These are phyloP conservation scores for Haliclystus octoradiatus DNA, from an alignment of 30 jellyfish, hydroid and myxozoan genomes.

Conservation along the genomic window DNA sequence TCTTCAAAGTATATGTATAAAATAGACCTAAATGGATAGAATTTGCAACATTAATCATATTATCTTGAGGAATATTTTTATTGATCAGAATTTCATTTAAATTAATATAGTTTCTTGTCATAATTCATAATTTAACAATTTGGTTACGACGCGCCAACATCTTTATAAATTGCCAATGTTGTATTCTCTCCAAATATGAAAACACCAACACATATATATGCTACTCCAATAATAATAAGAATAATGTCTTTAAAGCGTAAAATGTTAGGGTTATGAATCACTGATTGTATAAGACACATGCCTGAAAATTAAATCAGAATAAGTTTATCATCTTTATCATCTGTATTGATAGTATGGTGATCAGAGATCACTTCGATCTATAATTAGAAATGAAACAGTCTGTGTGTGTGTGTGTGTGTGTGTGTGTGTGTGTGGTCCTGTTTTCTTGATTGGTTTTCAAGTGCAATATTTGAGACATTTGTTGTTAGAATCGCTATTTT, in stretches of 20 bases:
- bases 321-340: background rate
- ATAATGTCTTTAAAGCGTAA: conserved; percentile 24
- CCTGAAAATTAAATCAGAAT: conserved; percentile 21
- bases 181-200: conserved; percentile 85
- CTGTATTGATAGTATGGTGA: background rate
- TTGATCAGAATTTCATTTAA: too few species aligned
- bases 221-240: conserved; percentile 22
- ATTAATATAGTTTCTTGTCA: too few species aligned
- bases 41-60: too few species aligned
- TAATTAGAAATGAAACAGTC: too few species aligned
- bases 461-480: too few species aligned
- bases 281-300: conserved; percentile 69
- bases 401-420: too few species aligned
- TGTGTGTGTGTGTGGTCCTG: too few species aligned
- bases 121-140: background rate
- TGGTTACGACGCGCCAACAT: background rate
- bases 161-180: conserved; percentile 34
- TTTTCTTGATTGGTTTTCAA: too few species aligned
- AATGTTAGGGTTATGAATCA: conserved; percentile 18
- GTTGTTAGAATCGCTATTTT: too few species aligned
- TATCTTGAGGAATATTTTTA: background rate
- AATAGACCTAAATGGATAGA: too few species aligned
- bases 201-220: conserved; percentile 63
- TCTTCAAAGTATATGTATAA: too few species aligned
- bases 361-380: background rate